Percentiles rank a stretch among this genome's conserved stretches.
Evolutionary conservation across 2,888 invertebrate genomes (phyloP).

Genomic region (Parnassius mnemosyne): DNA sequence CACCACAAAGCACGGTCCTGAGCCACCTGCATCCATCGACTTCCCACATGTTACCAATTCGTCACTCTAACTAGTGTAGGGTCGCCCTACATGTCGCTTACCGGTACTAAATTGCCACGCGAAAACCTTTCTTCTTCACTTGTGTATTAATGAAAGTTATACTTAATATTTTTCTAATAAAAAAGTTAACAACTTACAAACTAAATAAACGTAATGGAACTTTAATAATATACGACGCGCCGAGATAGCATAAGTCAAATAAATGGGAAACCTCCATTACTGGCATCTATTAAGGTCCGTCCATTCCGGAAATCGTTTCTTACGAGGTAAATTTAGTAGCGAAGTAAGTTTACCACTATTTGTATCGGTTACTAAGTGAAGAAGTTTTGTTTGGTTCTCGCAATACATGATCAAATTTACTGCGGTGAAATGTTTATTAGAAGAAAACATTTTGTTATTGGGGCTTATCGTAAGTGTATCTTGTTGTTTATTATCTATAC

Average conservation of each 20-base stretch:
- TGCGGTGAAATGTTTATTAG: slow-evolving; percentile 4
- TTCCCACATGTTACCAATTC: no score
- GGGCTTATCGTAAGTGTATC: no score
- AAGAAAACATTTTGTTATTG: not conserved
- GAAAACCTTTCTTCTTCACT: no score
- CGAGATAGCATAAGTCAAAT: slow-evolving; percentile 24
- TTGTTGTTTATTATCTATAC: no score
- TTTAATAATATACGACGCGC: slow-evolving; percentile 7
- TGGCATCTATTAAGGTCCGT: slow-evolving; percentile 20
- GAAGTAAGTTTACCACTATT: slow-evolving; percentile 21
- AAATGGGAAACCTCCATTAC: slow-evolving; percentile 24
- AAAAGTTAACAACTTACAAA: slow-evolving; percentile 1
- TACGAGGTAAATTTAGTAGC: slow-evolving; percentile 19
- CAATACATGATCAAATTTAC: slow-evolving; percentile 9
- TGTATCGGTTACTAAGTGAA: slow-evolving; percentile 21
- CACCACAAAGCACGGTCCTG: no score
- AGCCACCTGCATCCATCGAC: no score
- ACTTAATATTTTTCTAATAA: no score
- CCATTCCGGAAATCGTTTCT: slow-evolving; percentile 22
- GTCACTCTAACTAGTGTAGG: no score
- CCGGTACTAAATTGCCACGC: no score
- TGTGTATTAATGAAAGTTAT: no score
- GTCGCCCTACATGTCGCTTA: no score
- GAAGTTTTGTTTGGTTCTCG: slow-evolving; percentile 12
- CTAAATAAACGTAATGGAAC: slow-evolving; percentile 13